Percentiles rank a stretch among this genome's conserved stretches.
phyloP scores from a whole-genome alignment of 2,113 vertebrate genomes.

The Neopipo cinnamomea region DNA sequence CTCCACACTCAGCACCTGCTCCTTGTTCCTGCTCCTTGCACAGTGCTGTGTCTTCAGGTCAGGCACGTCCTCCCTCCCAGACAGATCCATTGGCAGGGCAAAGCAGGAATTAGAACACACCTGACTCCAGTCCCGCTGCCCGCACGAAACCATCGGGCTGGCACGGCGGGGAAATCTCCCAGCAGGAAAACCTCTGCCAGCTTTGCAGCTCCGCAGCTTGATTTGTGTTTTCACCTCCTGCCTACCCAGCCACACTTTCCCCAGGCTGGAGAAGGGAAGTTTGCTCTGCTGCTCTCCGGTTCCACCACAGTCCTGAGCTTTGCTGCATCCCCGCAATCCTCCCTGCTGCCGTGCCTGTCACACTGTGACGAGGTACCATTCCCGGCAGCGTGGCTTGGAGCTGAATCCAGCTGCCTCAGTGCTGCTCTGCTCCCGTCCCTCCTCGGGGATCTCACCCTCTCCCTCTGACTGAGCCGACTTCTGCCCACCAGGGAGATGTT shows the following conservation, averaged over 20 bases:
- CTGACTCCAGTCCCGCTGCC: fast-evolving
- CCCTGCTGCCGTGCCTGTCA: neutral
- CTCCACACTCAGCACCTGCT: neutral
- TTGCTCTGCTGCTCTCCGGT: neutral
- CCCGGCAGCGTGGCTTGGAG: neutral
- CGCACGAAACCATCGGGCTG: neutral
- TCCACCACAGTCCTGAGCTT: neutral
- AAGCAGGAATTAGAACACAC: neutral
- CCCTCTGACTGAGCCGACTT: neutral
- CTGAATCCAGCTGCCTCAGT: neutral
- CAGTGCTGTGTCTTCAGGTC: neutral
- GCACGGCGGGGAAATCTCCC: neutral
- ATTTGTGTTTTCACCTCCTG: neutral
- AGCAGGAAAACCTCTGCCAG: neutral
- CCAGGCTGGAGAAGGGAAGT: neutral
- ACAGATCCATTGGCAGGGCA: neutral
- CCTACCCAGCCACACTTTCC: neutral
- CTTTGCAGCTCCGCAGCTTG: neutral
- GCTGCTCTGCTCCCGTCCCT: neutral
- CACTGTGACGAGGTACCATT: neutral
- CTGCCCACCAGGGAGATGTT: neutral
- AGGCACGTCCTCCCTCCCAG: neutral
- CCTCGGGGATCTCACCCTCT: neutral
- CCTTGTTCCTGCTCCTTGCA: neutral
- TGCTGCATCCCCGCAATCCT: neutral